A percentile compares a stretch with the other conserved stretches of the same genome.
phyloP scores from a whole-genome alignment of 1,140 invertebrate species.

The Nebria ingens region DNA sequence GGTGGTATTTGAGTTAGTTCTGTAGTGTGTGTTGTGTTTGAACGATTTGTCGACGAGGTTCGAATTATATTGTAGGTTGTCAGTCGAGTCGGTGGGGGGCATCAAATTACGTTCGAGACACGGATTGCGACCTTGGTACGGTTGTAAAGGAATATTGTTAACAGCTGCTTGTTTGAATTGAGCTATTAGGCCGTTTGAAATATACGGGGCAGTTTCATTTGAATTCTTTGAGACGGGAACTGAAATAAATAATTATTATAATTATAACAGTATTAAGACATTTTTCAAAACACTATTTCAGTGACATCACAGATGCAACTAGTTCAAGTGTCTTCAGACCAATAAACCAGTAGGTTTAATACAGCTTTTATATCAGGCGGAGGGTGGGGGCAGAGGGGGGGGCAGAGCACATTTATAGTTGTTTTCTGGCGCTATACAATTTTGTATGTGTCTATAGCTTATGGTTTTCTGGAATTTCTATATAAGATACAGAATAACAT shows the following conservation, averaged over 20 bases:
- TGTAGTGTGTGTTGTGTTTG: conserved; percentile 42
- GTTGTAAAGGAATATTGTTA: conserved; percentile 43
- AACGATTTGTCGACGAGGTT: conserved; percentile 60
- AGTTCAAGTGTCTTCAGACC: too few species aligned
- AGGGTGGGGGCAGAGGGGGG: too few species aligned
- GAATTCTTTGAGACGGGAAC: conserved; percentile 44
- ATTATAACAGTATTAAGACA: conserved; percentile 7
- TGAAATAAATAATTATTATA: conserved; percentile 17
- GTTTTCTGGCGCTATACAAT: too few species aligned
- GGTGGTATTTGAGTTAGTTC: conserved; percentile 25
- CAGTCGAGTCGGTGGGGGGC: conserved; percentile 43
- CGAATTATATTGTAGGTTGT: conserved; percentile 38
- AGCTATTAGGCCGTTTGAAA: conserved; percentile 14
- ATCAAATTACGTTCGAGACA: conserved; percentile 79
- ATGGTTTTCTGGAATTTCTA: too few species aligned
- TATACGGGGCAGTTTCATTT: conserved; percentile 35
- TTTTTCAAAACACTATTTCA: too few species aligned
- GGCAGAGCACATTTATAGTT: too few species aligned
- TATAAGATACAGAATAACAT: too few species aligned
- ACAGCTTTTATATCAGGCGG: too few species aligned
- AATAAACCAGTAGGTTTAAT: too few species aligned
- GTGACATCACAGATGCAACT: too few species aligned
- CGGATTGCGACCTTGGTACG: conserved; percentile 81
- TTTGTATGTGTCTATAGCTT: too few species aligned
- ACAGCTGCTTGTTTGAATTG: conserved; percentile 6